A percentile compares a stretch with the other conserved stretches of the same genome.
Evolutionary conservation across 2,888 invertebrate species (phyloP).

Genomic region (Acrobeloides nanus): DNA sequence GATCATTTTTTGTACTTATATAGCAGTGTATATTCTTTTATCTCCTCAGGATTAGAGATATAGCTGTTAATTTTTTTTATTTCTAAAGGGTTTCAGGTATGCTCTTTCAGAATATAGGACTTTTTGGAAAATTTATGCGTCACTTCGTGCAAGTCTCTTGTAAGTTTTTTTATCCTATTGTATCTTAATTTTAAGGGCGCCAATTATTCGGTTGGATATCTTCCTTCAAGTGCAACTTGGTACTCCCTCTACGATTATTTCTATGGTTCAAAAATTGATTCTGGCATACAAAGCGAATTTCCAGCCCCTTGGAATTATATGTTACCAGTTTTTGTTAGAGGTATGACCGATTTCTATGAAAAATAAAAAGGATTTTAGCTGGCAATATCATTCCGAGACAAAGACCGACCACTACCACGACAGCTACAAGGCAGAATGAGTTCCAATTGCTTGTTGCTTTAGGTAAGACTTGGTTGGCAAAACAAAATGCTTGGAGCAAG

Average conservation of each 20-base stretch:
- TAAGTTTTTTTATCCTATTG: not conserved
- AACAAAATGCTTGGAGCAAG: too few relatives aligned
- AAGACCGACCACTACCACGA: constrained; percentile 37
- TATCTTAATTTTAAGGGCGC: constrained; percentile 19
- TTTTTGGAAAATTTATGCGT: too few relatives aligned
- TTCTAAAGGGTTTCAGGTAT: too few relatives aligned
- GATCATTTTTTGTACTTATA: too few relatives aligned
- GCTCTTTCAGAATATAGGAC: too few relatives aligned
- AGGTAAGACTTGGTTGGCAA: too few relatives aligned
- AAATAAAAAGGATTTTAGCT: too few relatives aligned
- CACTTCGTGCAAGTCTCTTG: too few relatives aligned
- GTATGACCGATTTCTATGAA: too few relatives aligned
- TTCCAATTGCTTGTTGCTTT: constrained; percentile 66
- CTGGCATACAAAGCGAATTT: constrained; percentile 33
- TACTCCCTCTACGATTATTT: constrained; percentile 41
- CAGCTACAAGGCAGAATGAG: constrained; percentile 60
- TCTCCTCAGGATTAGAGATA: too few relatives aligned
- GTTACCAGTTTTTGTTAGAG: constrained; percentile 42
- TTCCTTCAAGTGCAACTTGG: constrained; percentile 53
- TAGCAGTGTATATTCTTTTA: too few relatives aligned
- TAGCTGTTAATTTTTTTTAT: too few relatives aligned
- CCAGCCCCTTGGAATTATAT: constrained; percentile 30
- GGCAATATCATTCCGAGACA: constrained; percentile 62
- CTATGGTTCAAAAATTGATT: constrained; percentile 14
- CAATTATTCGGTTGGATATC: constrained; percentile 47